Conservation (phyloP, 2,888 invertebrate genomes). For the Agrilus biguttatus region DNA sequence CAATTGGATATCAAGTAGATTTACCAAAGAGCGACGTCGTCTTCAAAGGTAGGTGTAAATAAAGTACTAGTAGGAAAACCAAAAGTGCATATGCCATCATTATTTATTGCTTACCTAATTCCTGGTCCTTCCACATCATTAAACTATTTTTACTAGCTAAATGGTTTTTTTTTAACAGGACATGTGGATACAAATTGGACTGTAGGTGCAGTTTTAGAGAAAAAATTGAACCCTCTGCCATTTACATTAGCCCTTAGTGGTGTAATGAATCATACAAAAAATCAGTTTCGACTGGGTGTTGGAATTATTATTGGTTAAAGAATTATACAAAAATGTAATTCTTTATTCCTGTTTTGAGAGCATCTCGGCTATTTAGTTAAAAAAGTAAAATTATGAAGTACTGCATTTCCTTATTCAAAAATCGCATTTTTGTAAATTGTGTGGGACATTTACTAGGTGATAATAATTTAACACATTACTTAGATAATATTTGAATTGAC, state of each 20-base stretch:
- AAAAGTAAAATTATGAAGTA: no score
- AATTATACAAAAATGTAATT: neutral
- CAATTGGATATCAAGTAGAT: conserved; percentile 89
- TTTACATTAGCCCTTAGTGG: conserved; percentile 89
- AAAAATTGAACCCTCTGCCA: conserved; percentile 82
- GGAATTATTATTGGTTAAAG: conserved; percentile 84
- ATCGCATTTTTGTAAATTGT: no score
- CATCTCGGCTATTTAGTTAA: no score
- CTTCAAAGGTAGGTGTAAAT: conserved; percentile 61
- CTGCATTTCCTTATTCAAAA: no score
- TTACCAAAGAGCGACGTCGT: conserved; percentile 88
- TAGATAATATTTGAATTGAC: no score
- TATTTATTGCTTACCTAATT: neutral
- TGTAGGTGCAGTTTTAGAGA: conserved; percentile 86
- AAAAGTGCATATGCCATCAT: neutral
- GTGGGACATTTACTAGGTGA: no score
- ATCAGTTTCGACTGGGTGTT: conserved; percentile 84
- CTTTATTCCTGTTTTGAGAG: no score
- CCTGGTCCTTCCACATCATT: neutral
- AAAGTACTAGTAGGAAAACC: neutral
- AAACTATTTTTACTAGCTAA: neutral
- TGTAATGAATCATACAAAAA: conserved; percentile 83
- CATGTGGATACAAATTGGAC: conserved; percentile 88
- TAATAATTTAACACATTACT: no score
- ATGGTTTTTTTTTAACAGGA: conserved; percentile 38